Evolutionary conservation across 2,113 vertebrate genomes (phyloP), one percentile per base, ranked within the genome.

Genomic region (Hyla sarda): DNA sequence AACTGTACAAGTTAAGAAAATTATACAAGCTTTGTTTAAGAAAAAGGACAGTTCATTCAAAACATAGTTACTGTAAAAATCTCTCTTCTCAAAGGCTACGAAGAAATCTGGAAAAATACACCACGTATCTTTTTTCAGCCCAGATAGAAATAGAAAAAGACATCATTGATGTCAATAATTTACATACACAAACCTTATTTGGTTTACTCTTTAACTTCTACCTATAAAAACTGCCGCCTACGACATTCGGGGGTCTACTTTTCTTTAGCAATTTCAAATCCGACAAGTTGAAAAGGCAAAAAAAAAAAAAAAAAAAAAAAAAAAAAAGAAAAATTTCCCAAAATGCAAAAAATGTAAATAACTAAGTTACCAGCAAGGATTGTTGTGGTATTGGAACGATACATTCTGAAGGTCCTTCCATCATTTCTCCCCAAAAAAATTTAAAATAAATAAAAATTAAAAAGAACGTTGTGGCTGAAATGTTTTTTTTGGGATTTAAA

Each of bases 91-190:
- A 95, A 96, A 96, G 96, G 93, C 94, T 95, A 96, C 95, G 95
- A 94, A 95, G 95, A 91, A 89, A 96, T 96, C 95, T 96, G 95
- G 95, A 96, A 97, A 96, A 97, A 97, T 97, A 96, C 96, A 95
- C 94, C 95, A 91, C 88, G 94, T 96, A 96, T 96, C 84, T 86
- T 96, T 76, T 96, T 95, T 95, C 93, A 89, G 92, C 91, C 94
- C 94, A 95, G 93, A 95, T 95, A 92, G 92, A 93, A 95, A 95
- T 94, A 94, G 93, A 95, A 96, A 60, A 95, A 93, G 97, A 99
- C 97, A 98, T 98, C 97, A 98, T 95, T 98, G 97, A 98, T 97
- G 97, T 96, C 97, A 97, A 95, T 94, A 96, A 96, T 95, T 96
- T 95, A 95, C 95, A 97, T 93, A 96, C 88, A 97, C 96, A 96